Evolutionary conservation across 1,140 invertebrate species (phyloP).

Genomic region (Panulirus ornatus): DNA sequence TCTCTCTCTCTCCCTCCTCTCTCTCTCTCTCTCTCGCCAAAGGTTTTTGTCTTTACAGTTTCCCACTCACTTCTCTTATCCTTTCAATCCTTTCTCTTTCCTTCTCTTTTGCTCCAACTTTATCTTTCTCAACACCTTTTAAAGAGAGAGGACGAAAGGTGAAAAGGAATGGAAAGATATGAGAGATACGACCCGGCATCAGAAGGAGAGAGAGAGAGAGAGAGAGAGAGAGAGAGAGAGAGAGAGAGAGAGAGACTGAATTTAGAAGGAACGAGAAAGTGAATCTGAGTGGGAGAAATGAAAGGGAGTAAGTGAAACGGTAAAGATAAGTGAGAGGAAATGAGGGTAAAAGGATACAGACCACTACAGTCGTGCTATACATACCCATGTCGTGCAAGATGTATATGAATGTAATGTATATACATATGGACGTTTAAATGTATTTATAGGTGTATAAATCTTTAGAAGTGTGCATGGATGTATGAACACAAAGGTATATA

Average conservation of each 20-base stretch:
- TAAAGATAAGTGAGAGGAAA: too few relatives aligned
- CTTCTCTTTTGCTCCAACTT: not conserved
- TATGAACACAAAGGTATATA: too few relatives aligned
- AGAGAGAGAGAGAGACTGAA: constrained; percentile 19
- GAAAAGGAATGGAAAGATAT: not conserved
- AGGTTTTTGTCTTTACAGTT: not conserved
- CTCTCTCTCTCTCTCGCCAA: not conserved
- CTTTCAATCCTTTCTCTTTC: not conserved
- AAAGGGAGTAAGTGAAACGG: not conserved
- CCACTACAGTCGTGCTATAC: too few relatives aligned
- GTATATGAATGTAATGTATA: too few relatives aligned
- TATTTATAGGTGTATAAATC: too few relatives aligned
- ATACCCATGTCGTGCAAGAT: too few relatives aligned
- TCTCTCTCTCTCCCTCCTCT: not conserved
- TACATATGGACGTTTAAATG: too few relatives aligned
- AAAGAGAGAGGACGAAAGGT: constrained; percentile 18
- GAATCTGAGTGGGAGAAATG: not conserved
- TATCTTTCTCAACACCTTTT: not conserved
- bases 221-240: constrained; percentile 11
- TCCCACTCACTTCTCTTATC: not conserved
- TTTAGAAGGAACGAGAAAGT: not conserved
- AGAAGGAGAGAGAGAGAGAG: constrained; percentile 21
- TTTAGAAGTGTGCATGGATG: too few relatives aligned
- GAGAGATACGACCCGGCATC: not conserved
- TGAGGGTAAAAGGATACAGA: too few relatives aligned